These are phyloP conservation scores for Mamestra brassicae DNA, from an alignment of 2,888 invertebrate genomes.

Conservation along the genomic window DNA sequence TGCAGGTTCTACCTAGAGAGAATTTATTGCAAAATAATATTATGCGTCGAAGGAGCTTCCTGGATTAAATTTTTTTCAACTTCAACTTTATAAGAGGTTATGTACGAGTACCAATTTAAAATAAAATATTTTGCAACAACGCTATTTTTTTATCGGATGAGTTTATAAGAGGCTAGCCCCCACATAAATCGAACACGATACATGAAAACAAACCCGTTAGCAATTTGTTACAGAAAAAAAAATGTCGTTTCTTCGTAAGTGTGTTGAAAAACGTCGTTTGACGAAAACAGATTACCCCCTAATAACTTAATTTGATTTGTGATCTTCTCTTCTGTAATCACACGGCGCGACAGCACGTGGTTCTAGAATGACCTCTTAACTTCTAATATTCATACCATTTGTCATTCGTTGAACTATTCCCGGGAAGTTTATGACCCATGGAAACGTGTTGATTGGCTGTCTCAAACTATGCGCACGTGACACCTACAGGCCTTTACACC, in stretches of 20 bases:
- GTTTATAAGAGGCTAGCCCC: too few relatives aligned
- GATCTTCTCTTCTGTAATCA: not conserved
- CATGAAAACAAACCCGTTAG: too few relatives aligned
- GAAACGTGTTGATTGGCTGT: conserved; percentile 40
- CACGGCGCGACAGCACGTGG: conserved; percentile 8
- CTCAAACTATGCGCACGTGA: conserved; percentile 41
- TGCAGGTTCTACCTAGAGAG: conserved; percentile 2
- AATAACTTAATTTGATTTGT: not conserved
- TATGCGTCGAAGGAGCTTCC: not conserved
- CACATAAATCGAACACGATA: too few relatives aligned
- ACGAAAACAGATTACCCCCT: not conserved
- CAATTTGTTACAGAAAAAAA: too few relatives aligned
- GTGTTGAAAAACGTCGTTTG: too few relatives aligned
- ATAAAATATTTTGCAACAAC: too few relatives aligned
- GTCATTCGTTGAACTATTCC: conserved; percentile 39
- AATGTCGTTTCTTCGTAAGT: too few relatives aligned
- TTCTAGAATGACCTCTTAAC: conserved; percentile 25
- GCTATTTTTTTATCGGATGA: too few relatives aligned
- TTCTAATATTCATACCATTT: conserved; percentile 26
- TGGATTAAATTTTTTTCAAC: not conserved
- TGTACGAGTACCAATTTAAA: not conserved
- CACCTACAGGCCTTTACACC: conserved; percentile 17
- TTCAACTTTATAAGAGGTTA: not conserved
- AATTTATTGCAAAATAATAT: conserved; percentile 6
- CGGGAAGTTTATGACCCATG: conserved; percentile 31